Conservation (phyloP, 2,113 vertebrate genomes). For the Maylandia zebra region DNA sequence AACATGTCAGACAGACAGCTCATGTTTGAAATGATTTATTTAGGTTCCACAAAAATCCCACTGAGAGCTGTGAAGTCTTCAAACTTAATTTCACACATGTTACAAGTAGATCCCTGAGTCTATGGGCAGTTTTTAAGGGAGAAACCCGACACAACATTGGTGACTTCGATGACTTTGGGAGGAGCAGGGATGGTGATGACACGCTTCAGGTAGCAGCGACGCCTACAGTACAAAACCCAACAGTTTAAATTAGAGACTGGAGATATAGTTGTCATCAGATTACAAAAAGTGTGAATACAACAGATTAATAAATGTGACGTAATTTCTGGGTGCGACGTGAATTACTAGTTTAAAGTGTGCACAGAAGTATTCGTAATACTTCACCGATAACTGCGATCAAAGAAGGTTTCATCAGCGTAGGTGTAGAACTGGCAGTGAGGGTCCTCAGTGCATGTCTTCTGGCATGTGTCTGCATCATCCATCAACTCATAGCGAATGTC, state of each 20-base stretch:
- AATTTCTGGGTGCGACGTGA: rapidly evolving
- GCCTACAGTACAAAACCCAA: background rate
- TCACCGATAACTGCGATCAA: background rate
- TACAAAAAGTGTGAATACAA: background rate
- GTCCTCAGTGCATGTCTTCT: conserved; percentile 30
- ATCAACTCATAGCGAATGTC: conserved; percentile 12
- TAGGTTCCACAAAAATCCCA: background rate
- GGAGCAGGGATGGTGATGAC: conserved; percentile 44
- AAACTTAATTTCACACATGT: too few relatives aligned
- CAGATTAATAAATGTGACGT: background rate
- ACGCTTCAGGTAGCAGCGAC: conserved; percentile 48
- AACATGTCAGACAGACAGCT: background rate
- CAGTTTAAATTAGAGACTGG: background rate
- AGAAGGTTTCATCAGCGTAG: background rate
- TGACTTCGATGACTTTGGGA: background rate
- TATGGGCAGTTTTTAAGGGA: background rate
- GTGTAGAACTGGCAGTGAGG: conserved; percentile 58
- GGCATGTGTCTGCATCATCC: conserved; percentile 15
- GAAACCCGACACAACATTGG: conserved; percentile 43
- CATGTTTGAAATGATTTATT: background rate
- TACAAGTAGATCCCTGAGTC: background rate
- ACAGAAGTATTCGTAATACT: background rate
- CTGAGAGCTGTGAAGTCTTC: background rate
- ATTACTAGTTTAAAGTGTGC: background rate
- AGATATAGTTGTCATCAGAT: background rate